Evolutionary conservation across 2,797 vertebrate genomes (phyloP), one percentile per base, ranked within the genome.

Genomic region (Spinus olivaceus): DNA sequence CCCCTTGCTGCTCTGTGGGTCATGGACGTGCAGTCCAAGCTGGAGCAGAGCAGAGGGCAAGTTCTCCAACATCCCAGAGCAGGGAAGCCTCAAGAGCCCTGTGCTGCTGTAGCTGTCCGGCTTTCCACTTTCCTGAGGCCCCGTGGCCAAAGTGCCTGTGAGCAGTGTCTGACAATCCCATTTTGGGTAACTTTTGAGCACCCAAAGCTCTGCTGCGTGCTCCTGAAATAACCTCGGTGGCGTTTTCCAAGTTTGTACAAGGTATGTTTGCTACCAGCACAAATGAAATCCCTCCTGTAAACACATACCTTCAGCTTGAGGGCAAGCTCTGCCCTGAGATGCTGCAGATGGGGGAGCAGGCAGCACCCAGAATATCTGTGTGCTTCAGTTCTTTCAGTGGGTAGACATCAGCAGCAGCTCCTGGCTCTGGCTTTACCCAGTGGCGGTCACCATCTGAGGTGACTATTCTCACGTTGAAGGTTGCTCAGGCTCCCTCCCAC

Each of bases 191-290:
- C 28, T 59, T 80, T 13, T 7, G 66, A 50, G 20, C 21, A 16
- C 25, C 5, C 51, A 51, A 10, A 70, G 90, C 90, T 41, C 73
- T 27, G 60, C 60, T 56, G 1, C 1, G 0, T 0, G 1, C 66
- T 88, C 85, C 90, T 65, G 88, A 80, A 86, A 91, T 95, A 93
- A 84, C 51, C 90, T 53, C 17, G 0, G 35, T 16, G 0, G 20
- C 1, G 2, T 87, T 91, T 82, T 82, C 96, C 96, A 91, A 95
- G 86, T 95, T 95, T 89, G 90, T 95, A 70, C 74, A 73, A 89
- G 93, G 90, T 86, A 73, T 41, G 15, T 79, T 69, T 66, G 37
- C 67, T 20, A 35, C 53, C 79, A 64, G 92, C 73, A 1, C 44
- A 5, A 37, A 73, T 24, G 56, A 77, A 71, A 44, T 87, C 78